Conservation (phyloP, 2,113 vertebrate species). For the Platycercus adscitus region DNA sequence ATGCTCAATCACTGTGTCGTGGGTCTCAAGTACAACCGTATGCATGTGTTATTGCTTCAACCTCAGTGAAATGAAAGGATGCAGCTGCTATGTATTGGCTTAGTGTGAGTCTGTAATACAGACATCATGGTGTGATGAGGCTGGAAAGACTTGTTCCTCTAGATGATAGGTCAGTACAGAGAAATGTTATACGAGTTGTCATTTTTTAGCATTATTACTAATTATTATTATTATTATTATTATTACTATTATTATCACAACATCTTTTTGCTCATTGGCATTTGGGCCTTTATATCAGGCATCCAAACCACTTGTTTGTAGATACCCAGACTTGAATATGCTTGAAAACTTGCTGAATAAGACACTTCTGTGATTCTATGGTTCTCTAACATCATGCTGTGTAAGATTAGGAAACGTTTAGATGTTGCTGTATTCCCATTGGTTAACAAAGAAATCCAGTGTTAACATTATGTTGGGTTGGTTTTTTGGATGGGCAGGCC, state of each 20-base stretch:
- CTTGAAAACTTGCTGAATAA: neutral
- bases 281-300: neutral
- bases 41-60: fast-evolving
- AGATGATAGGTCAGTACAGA: neutral
- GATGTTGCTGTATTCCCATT: neutral
- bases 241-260: too few species aligned
- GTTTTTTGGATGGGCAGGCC: neutral
- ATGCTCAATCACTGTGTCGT: fast-evolving
- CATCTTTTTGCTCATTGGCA: neutral
- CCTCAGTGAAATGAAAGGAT: fast-evolving
- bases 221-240: too few species aligned
- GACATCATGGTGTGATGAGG: neutral
- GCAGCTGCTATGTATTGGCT: neutral
- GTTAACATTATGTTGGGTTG: neutral
- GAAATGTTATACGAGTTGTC: neutral
- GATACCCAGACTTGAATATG: neutral
- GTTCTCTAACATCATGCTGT: fast-evolving
- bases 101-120: fast-evolving
- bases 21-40: too few species aligned
- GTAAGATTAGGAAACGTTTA: neutral
- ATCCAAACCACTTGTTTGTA: fast-evolving
- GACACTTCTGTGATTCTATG: neutral
- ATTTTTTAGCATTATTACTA: fast-evolving
- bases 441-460: neutral
- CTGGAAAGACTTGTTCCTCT: neutral